Conservation (phyloP, 1,140 invertebrate genomes). For the Ceratosolen fusciceps region DNA sequence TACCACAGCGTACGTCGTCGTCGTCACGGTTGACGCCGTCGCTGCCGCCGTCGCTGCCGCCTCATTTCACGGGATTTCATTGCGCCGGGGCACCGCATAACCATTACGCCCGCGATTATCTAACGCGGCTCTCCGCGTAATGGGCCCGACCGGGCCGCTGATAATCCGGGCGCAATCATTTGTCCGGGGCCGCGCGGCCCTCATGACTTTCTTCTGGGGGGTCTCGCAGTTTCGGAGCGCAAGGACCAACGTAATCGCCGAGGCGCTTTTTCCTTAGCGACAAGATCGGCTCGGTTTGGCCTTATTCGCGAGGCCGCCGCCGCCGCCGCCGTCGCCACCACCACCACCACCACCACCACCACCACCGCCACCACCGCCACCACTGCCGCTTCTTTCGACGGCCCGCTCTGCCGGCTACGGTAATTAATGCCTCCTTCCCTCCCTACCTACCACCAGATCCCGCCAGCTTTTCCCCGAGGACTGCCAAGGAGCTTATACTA, state of each 20-base stretch:
- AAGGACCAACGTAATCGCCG: not conserved
- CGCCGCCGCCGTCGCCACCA: too few relatives aligned
- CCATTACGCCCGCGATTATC: slow-evolving; percentile 51
- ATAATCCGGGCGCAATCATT: not conserved
- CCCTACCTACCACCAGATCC: too few relatives aligned
- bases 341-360: too few relatives aligned
- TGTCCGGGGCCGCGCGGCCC: not conserved
- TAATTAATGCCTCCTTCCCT: not conserved
- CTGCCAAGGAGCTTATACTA: too few relatives aligned
- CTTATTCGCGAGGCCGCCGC: not conserved
- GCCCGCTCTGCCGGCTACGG: not conserved
- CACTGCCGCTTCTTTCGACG: not conserved
- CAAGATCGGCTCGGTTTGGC: not conserved
- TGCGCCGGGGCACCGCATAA: slow-evolving; percentile 41
- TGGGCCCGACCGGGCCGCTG: not conserved
- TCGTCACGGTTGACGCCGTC: too few relatives aligned
- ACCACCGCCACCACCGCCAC: too few relatives aligned
- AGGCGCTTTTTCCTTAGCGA: not conserved
- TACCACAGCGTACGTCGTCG: too few relatives aligned
- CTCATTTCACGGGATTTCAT: slow-evolving; percentile 46
- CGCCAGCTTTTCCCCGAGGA: too few relatives aligned
- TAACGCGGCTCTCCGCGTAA: slow-evolving; percentile 42
- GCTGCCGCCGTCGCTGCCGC: too few relatives aligned
- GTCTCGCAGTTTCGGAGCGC: not conserved
- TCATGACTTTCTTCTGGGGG: not conserved